Conservation (phyloP, 2,888 invertebrate species). For the Tineola bisselliella region DNA sequence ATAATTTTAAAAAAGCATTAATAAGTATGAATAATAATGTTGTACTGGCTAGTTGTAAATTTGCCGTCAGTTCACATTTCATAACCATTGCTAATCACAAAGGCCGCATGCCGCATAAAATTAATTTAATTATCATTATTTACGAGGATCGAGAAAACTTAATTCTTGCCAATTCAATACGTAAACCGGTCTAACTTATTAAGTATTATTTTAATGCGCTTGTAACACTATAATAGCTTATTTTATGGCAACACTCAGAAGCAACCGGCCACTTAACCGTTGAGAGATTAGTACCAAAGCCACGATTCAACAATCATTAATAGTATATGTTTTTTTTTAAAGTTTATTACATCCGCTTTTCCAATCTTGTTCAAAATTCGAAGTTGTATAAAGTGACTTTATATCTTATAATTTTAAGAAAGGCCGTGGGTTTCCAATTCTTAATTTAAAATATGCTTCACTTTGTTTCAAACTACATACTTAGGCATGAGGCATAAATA, state of each 20-base stretch:
- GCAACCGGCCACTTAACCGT: constrained; percentile 23
- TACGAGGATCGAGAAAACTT: constrained; percentile 11
- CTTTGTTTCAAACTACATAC: neutral
- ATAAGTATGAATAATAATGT: neutral
- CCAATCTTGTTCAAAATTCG: too few species aligned
- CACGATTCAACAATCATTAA: neutral
- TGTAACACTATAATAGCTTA: constrained; percentile 20
- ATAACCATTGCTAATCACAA: constrained; percentile 8
- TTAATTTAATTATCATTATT: constrained; percentile 32
- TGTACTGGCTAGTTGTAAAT: constrained; percentile 4
- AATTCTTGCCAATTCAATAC: constrained; percentile 6
- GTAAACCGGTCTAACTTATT: constrained; percentile 21
- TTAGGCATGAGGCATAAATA: too few species aligned
- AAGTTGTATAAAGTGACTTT: too few species aligned
- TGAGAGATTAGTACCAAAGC: neutral
- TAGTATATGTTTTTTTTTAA: neutral
- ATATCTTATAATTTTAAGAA: too few species aligned
- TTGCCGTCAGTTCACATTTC: neutral
- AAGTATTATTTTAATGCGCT: constrained; percentile 29
- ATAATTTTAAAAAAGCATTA: too few species aligned
- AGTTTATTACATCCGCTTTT: neutral
- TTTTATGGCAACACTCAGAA: constrained; percentile 24
- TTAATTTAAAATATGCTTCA: neutral
- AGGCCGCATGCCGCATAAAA: constrained; percentile 9
- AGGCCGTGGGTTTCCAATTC: neutral